phyloP scores from a whole-genome alignment of 1,140 invertebrate genomes.

The Drosophila nigromelanica region DNA sequence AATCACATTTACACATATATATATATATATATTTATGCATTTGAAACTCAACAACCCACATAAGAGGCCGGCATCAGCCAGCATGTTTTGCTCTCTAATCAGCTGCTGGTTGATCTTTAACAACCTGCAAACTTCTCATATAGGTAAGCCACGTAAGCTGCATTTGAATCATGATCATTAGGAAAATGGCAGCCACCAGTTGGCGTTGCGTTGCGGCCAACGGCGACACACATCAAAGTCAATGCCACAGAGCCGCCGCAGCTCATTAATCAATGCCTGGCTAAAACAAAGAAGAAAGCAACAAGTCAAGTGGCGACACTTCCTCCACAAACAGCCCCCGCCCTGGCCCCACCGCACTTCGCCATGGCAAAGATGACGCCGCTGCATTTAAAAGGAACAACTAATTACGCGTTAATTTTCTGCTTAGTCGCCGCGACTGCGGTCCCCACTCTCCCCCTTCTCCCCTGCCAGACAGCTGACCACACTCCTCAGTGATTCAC shows the following conservation, averaged over 20 bases:
- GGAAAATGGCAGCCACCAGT: slow-evolving; percentile 14
- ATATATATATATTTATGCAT: background rate
- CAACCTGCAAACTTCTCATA: slow-evolving; percentile 29
- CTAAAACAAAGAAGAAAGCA: slow-evolving; percentile 65
- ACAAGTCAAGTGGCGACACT: slow-evolving; percentile 68
- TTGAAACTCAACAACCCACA: slow-evolving; percentile 4
- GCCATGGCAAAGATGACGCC: slow-evolving; percentile 53
- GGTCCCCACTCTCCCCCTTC: background rate
- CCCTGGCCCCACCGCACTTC: background rate
- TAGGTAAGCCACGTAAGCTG: slow-evolving; percentile 23
- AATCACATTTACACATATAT: background rate
- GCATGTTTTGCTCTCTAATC: slow-evolving; percentile 47
- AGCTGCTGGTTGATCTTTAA: slow-evolving; percentile 51
- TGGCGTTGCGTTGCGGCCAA: slow-evolving; percentile 2
- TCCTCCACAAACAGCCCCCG: slow-evolving; percentile 34
- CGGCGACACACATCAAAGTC: slow-evolving; percentile 60
- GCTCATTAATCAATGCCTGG: slow-evolving; percentile 68
- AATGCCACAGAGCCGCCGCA: slow-evolving; percentile 49
- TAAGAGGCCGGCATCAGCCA: background rate
- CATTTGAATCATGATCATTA: slow-evolving; percentile 35
- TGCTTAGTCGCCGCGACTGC: slow-evolving; percentile 48
- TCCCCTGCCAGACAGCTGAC: no score
- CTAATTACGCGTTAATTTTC: slow-evolving; percentile 80
- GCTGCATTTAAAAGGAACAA: slow-evolving; percentile 65
- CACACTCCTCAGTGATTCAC: slow-evolving; percentile 55